phyloP scores from a whole-genome alignment of 2,888 invertebrate genomes.

The Mechanitis messenoides region DNA sequence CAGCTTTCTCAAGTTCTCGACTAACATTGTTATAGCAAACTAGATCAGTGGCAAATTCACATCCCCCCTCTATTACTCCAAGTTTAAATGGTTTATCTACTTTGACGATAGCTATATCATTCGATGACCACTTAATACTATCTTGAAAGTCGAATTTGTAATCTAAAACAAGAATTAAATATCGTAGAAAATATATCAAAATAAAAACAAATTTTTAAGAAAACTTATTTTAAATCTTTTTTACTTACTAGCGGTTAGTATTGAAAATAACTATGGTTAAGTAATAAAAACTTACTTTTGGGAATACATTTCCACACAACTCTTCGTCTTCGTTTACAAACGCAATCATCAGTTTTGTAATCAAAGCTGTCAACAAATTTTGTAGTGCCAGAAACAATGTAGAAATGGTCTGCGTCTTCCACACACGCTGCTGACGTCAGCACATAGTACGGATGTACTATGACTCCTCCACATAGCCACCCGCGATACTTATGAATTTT shows the following conservation, averaged over 20 bases:
- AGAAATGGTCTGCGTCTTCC: constrained; percentile 68
- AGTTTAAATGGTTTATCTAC: constrained; percentile 64
- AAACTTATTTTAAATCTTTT: too few species aligned
- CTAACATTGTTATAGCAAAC: constrained; percentile 63
- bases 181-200: background rate
- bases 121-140: constrained; percentile 69
- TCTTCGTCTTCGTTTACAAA: constrained; percentile 58
- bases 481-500: constrained; percentile 67
- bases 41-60: constrained; percentile 53
- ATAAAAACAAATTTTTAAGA: too few species aligned
- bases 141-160: constrained; percentile 73
- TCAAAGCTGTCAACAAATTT: constrained; percentile 64
- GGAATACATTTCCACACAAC: constrained; percentile 72
- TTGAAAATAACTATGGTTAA: too few species aligned
- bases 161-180: constrained; percentile 41
- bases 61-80: constrained; percentile 55
- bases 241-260: too few species aligned
- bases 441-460: constrained; percentile 56
- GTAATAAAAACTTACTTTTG: constrained; percentile 52
- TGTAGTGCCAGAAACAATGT: constrained; percentile 64
- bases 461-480: constrained; percentile 68
- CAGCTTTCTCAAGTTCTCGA: constrained; percentile 61
- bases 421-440: constrained; percentile 69
- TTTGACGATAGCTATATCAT: constrained; percentile 68
- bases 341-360: constrained; percentile 57